These are phyloP conservation scores for Bursaphelenchus okinawaensis DNA, from an alignment of 2,888 invertebrate genomes.

Conservation along the genomic window DNA sequence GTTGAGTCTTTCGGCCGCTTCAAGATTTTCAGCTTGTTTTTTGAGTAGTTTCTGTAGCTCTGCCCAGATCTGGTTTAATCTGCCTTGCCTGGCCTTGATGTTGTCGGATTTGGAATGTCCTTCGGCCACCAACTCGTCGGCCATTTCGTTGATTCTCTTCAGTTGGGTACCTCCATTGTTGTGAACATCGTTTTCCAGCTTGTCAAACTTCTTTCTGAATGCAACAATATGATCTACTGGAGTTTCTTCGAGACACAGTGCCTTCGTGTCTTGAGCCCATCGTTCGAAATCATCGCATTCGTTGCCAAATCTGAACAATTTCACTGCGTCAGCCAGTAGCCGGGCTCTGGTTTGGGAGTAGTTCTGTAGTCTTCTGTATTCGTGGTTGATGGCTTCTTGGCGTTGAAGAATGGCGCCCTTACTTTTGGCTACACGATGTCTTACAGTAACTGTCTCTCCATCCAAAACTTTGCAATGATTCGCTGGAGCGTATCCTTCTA, in stretches of 20 bases:
- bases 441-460: conserved; percentile 38
- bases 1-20: conserved; percentile 87
- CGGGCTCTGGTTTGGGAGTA: conserved; percentile 76
- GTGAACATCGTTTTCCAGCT: conserved; percentile 87
- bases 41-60: conserved; percentile 36
- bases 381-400: conserved; percentile 42
- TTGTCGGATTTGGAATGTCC: conserved; percentile 81
- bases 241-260: conserved; percentile 76
- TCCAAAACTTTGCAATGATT: conserved; percentile 62
- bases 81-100: conserved; percentile 71
- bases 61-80: conserved; percentile 71
- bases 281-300: conserved; percentile 96
- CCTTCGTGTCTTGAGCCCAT: conserved; percentile 93
- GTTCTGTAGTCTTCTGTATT: conserved; percentile 73
- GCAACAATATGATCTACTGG: conserved; percentile 81
- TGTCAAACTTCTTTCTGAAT: conserved; percentile 84
- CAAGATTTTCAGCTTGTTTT: conserved; percentile 57
- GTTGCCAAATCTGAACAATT: conserved; percentile 83
- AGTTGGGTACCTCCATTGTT: conserved; percentile 80
- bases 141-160: conserved; percentile 79
- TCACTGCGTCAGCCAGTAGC: conserved; percentile 82
- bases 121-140: conserved; percentile 75
- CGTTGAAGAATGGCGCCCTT: conserved; percentile 37
- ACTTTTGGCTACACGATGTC: conserved; percentile 18
- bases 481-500: conserved; percentile 93